Conservation (phyloP, 2,888 invertebrate genomes). For the Cataglyphis albicans region DNA sequence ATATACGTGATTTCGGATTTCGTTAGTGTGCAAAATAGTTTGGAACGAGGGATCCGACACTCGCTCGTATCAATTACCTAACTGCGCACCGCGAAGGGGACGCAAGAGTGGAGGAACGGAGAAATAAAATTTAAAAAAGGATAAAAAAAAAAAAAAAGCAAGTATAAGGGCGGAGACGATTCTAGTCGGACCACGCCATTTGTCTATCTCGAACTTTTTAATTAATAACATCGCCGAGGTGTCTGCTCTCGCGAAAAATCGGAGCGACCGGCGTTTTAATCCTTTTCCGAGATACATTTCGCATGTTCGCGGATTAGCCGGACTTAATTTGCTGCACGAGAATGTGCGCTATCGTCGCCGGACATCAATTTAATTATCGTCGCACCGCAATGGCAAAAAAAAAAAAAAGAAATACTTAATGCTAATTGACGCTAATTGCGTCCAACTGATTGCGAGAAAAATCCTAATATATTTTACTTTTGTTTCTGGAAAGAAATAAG, state of each 20-base stretch:
- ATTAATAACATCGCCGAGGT: constrained; percentile 80
- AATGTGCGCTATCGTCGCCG: constrained; percentile 32
- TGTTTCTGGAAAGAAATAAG: not conserved
- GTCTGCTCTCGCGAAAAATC: constrained; percentile 61
- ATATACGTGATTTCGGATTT: constrained; percentile 81
- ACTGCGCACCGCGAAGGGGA: constrained; percentile 59
- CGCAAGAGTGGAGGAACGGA: constrained; percentile 13
- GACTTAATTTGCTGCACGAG: constrained; percentile 46
- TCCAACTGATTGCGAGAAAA: not conserved
- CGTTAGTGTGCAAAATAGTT: constrained; percentile 83
- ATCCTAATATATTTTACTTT: not conserved
- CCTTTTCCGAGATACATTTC: constrained; percentile 44
- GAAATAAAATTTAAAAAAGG: constrained; percentile 48
- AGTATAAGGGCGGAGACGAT: constrained; percentile 65
- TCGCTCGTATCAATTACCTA: constrained; percentile 81
- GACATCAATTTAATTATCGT: constrained; percentile 52
- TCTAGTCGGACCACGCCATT: constrained; percentile 75
- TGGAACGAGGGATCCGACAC: constrained; percentile 73
- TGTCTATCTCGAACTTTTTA: constrained; percentile 82
- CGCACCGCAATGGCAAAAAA: not conserved
- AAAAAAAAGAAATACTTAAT: not conserved
- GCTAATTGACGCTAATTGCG: constrained; percentile 46
- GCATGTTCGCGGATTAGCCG: constrained; percentile 49
- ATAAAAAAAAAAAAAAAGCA: constrained; percentile 18
- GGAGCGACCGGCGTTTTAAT: constrained; percentile 45